These are phyloP conservation scores for Oscheius sp. DNA, from an alignment of 2,888 invertebrate species.

Conservation along the genomic window DNA sequence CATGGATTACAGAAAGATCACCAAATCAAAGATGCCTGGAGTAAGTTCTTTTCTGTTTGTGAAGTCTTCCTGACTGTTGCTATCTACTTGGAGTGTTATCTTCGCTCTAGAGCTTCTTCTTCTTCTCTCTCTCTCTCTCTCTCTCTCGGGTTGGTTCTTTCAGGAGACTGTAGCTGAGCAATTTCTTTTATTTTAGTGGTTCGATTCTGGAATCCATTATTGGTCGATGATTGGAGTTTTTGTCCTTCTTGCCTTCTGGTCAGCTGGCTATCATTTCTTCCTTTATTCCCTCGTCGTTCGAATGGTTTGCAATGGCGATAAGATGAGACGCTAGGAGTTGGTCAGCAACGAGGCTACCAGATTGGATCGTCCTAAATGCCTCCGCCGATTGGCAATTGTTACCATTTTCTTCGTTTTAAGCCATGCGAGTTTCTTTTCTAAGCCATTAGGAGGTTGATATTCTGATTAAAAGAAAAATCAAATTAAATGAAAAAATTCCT, in stretches of 20 bases:
- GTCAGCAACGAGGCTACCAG: not conserved
- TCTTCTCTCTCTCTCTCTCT: too few species aligned
- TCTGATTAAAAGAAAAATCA: not conserved
- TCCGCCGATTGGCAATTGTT: slow-evolving; percentile 2
- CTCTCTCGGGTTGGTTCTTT: slow-evolving; percentile 17
- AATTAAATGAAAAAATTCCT: not conserved
- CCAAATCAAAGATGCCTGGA: slow-evolving; percentile 27
- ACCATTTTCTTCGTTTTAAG: slow-evolving; percentile 11
- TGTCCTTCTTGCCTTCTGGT: slow-evolving; percentile 1
- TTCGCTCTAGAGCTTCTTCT: slow-evolving; percentile 3
- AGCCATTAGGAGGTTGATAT: too few species aligned
- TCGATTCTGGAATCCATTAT: slow-evolving; percentile 7
- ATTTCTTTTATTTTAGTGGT: slow-evolving; percentile 26
- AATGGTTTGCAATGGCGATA: slow-evolving; percentile 28
- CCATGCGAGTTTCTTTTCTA: slow-evolving; percentile 7
- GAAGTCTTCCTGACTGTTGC: slow-evolving; percentile 30
- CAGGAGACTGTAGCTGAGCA: too few species aligned
- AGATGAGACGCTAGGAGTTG: slow-evolving; percentile 24
- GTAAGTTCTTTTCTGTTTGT: slow-evolving; percentile 28
- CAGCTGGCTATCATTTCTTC: slow-evolving; percentile 33
- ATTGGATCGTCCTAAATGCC: not conserved
- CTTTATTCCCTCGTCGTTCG: slow-evolving; percentile 24
- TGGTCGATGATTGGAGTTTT: not conserved
- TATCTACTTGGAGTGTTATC: slow-evolving; percentile 27
- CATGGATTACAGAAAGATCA: slow-evolving; percentile 26